A percentile compares a stretch with the other conserved stretches of the same genome.
Evolutionary conservation across 2,888 invertebrate species (phyloP).

Genomic region (Harmothoe impar): DNA sequence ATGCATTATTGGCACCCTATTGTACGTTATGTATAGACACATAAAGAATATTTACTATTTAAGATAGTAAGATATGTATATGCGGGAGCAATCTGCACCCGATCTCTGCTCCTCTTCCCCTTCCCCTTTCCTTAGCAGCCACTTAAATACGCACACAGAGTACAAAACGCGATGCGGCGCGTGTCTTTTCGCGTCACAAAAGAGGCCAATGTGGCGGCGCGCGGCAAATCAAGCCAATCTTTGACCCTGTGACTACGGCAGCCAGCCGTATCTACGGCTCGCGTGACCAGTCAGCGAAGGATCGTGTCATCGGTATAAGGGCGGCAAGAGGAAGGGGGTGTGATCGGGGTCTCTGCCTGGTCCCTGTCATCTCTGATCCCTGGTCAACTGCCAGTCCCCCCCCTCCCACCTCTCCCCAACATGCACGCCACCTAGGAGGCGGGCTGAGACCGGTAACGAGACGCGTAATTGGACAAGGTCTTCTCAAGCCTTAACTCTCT

Average conservation of each 20-base stretch:
- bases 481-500: neutral
- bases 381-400: constrained; percentile 41
- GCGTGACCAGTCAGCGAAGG: neutral
- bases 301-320: neutral
- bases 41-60: too few species aligned
- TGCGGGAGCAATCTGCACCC: too few species aligned
- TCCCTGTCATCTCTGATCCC: constrained; percentile 31
- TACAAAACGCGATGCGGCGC: neutral
- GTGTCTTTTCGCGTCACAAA: constrained; percentile 9
- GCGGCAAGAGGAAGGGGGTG: constrained; percentile 4
- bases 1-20: too few species aligned
- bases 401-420: neutral
- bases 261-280: neutral
- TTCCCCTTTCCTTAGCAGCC: neutral
- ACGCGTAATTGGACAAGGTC: constrained; percentile 10
- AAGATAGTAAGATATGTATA: too few species aligned
- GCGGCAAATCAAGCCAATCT: constrained; percentile 46
- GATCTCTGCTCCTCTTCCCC: too few species aligned
- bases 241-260: neutral
- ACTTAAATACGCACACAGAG: neutral
- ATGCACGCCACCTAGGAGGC: neutral
- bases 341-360: constrained; percentile 22
- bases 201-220: constrained; percentile 8
- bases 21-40: too few species aligned
- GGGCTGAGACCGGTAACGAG: neutral